Base-by-base conservation (phyloP, 2,113 vertebrate species). In the Trogon surrucura region DNA sequence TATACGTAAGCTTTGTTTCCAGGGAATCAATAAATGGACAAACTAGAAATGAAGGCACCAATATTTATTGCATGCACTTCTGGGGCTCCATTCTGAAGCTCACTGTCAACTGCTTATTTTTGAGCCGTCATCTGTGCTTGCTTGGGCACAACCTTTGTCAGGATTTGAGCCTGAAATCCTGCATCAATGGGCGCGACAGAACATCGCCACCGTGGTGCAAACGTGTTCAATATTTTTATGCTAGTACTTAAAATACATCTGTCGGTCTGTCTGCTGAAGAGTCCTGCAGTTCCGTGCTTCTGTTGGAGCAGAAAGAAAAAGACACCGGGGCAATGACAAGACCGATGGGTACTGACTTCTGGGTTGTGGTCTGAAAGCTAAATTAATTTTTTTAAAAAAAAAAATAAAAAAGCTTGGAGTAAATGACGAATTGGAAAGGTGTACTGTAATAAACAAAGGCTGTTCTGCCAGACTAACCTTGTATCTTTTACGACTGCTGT, bases 151-250 rank as follows among this genome's bases (percentile, higher is more conserved):
- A 3, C 3, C 3, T 2, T 77, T 60, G 47, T 32, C 23, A 25
- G 65, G 11, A 19, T 60, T 44, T 66, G 44, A 70, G 44, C 25
- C 51, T 16, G 60, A 82, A 83, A 27, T 23, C 7, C 44, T 13
- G 21, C 22, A 2, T n/a, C 13, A 57, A 5, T 50, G 45, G 29
- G 30, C 30, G 30, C 3, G 4, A 30, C 14, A 11, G 25, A 58
- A 27, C 48, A 23, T 12, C 60, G 50, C 75, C 7, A 1, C 17
- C 6, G 70, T 3, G 10, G 10, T 45, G 32, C 32, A 27, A 38
- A 30, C 2, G 0, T 3, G 5, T 19, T 51, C 10, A 0, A 0
- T 77, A 4, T 21, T 60, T 78, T 44, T 17, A 2, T 67, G 27
- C 5, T 32, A 0, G 16, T 36, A 32, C 62, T 85, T 27, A 29